These are phyloP conservation scores for Gryon sp. DNA, from an alignment of 1,140 invertebrate genomes.

Conservation along the genomic window DNA sequence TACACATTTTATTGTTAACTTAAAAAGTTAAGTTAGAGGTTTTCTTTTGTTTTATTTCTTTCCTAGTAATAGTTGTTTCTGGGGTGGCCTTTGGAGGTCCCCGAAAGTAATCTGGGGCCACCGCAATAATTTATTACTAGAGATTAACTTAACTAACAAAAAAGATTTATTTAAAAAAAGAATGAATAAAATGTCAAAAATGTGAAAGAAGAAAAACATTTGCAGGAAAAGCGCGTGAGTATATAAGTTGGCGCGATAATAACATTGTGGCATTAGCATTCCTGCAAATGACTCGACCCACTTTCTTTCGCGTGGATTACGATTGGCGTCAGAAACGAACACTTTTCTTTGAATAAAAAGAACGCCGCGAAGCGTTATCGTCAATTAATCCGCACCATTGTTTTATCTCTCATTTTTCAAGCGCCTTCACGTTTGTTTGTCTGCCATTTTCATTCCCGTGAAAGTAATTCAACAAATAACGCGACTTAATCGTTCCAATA, in stretches of 20 bases:
- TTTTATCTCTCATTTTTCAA: conserved; percentile 4
- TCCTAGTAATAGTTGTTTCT: too few species aligned
- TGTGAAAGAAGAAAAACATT: conserved; percentile 11
- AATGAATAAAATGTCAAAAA: neutral
- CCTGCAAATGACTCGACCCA: conserved; percentile 61
- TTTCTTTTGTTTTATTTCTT: too few species aligned
- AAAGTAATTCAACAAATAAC: too few species aligned
- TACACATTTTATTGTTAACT: too few species aligned
- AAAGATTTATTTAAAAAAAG: neutral
- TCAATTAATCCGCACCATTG: conserved; percentile 42
- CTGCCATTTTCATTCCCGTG: too few species aligned
- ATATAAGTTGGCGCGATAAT: conserved; percentile 49
- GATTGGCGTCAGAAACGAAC: conserved; percentile 33
- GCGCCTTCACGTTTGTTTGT: neutral
- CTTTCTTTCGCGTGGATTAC: conserved; percentile 55
- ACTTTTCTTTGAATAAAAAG: conserved; percentile 31
- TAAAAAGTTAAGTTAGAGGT: too few species aligned
- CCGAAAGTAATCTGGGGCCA: too few species aligned
- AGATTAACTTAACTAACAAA: too few species aligned
- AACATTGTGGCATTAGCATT: conserved; percentile 51
- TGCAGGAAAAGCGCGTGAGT: too few species aligned
- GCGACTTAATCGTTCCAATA: too few species aligned
- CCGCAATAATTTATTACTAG: too few species aligned
- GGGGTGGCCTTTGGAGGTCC: too few species aligned
- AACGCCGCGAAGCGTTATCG: conserved; percentile 26